Evolutionary conservation across 2,888 invertebrate species (phyloP), one percentile per base, ranked within the genome.

Genomic region (Napeogenes inachia): DNA sequence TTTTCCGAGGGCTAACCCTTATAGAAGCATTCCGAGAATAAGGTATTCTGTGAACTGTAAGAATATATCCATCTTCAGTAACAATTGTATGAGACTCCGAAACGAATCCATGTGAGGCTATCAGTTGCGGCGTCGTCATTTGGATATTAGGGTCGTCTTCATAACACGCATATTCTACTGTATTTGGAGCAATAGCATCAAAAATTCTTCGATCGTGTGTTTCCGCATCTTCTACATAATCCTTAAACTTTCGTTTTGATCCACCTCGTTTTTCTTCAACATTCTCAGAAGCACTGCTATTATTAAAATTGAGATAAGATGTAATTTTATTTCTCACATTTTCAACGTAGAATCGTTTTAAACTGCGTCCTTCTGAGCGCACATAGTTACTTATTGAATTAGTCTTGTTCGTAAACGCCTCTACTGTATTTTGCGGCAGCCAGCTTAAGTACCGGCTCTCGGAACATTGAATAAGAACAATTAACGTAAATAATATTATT

Each of bases 11-110:
- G 8, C 73, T 76, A 13, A 65, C 61, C 60, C 71, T 81, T 6
- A 65, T 65, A 0, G 83, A 74, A 13, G 77, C 74, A 62, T 85
- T 84, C 59, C 91, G 91, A 0, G 81, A 68, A 70, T 91, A 91
- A 0, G 96, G 95, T 74, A 98, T 97, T 66, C 97, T 92, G 75
- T 97, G 97, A 56, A 98, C 69, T 2, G 94, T 94, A 56, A 98
- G 86, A 55, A 97, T 91, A 80, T 96, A 98, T 2, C 97, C 97
- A 80, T 98, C 98, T 35, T 93, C 91, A 0, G 98, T 97, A 57
- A 92, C 82, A 0, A 95, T 91, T 0, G 92, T 88, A 73, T 96
- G 95, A 0, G 93, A 92, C 82, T 96, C 95, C 0, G 94, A 91
- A 0, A 92, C 88, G 78, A 95, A 96, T 46, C 94, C 95, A 64